Conservation (phyloP, 2,888 invertebrate genomes). For the Syrista parreyssii region DNA sequence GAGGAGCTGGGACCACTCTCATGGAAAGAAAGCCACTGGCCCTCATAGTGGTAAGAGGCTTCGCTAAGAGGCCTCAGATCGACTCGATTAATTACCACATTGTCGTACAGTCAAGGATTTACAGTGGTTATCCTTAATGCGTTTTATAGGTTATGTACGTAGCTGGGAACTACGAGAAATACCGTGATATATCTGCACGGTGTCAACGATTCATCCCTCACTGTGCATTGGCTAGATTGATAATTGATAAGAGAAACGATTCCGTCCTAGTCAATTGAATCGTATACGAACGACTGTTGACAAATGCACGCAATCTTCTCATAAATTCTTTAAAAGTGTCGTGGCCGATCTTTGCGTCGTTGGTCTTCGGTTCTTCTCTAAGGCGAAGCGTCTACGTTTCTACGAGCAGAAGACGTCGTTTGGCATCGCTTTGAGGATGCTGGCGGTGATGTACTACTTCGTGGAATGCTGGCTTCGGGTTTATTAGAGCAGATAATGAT, state of each 20-base stretch:
- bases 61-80: conserved; percentile 31
- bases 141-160: background rate
- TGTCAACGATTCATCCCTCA: background rate
- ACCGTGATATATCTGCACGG: background rate
- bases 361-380: background rate
- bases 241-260: background rate
- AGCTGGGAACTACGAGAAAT: background rate
- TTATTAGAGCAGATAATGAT: conserved; percentile 63
- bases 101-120: conserved; percentile 49
- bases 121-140: background rate
- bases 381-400: background rate
- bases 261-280: background rate
- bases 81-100: conserved; percentile 66
- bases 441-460: conserved; percentile 49
- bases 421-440: conserved; percentile 17
- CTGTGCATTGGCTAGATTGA: background rate
- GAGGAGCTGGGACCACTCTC: conserved; percentile 37
- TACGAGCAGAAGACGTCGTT: background rate
- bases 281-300: conserved; percentile 5
- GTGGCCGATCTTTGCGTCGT: background rate
- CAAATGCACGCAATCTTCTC: background rate
- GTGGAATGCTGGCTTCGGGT: conserved; percentile 52
- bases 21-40: conserved; percentile 1
- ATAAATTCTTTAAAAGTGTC: conserved; percentile 3
- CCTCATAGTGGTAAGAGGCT: conserved; percentile 22